Conservation (phyloP, 2,113 vertebrate species). For the Centrocercus urophasianus region DNA sequence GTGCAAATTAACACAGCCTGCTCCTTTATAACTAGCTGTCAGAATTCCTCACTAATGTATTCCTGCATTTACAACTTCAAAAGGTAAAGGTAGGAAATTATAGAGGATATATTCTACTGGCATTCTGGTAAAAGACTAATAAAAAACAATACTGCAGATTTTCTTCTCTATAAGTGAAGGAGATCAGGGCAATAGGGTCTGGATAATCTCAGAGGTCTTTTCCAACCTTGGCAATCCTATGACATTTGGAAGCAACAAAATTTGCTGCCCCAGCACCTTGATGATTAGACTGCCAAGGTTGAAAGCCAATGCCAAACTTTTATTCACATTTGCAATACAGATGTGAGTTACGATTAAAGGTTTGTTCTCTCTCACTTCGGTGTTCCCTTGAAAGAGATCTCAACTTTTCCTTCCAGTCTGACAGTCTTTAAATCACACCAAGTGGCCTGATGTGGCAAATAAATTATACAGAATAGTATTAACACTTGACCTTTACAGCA, state of each 20-base stretch:
- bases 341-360: neutral
- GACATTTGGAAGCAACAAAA: neutral
- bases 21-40: constrained; percentile 16
- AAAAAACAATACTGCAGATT: neutral
- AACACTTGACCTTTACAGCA: neutral
- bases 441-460: neutral
- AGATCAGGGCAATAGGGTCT: neutral
- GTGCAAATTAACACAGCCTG: neutral
- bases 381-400: neutral
- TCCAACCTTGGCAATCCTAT: too few species aligned
- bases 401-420: neutral
- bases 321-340: neutral
- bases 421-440: neutral
- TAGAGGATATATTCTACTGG: neutral
- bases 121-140: neutral
- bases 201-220: too few species aligned
- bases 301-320: neutral
- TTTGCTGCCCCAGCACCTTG: neutral
- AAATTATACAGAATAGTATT: neutral
- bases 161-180: neutral
- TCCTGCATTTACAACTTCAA: neutral
- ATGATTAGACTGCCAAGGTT: neutral
- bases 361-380: neutral
- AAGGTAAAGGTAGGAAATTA: constrained; percentile 24
- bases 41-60: neutral